These are phyloP conservation scores for Drosophila hydei DNA, from an alignment of 1,140 invertebrate species.

Conservation along the genomic window DNA sequence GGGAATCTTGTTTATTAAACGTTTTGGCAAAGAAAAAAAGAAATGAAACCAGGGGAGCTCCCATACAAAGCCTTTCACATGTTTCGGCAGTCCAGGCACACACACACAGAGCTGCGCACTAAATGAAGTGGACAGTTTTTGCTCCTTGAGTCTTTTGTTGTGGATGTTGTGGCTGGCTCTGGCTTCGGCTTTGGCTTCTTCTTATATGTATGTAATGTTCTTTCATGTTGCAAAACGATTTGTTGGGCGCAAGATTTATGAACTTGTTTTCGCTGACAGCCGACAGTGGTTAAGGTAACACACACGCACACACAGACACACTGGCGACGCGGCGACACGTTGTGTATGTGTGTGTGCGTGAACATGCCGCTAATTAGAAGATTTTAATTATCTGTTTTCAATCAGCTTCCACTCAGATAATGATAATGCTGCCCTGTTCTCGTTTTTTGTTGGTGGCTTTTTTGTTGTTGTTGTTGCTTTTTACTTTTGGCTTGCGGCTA, in stretches of 20 bases:
- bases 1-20: slow-evolving; percentile 77
- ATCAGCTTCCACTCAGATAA: slow-evolving; percentile 79
- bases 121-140: slow-evolving; percentile 48
- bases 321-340: background rate
- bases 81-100: slow-evolving; percentile 26
- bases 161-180: slow-evolving; percentile 27
- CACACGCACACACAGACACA: slow-evolving; percentile 47
- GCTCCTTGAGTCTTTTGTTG: slow-evolving; percentile 44
- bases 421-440: slow-evolving; percentile 68
- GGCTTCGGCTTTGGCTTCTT: slow-evolving; percentile 40
- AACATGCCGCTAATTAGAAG: slow-evolving; percentile 81
- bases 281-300: slow-evolving; percentile 81
- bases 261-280: slow-evolving; percentile 81
- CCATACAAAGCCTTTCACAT: slow-evolving; percentile 20
- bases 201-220: slow-evolving; percentile 71
- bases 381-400: slow-evolving; percentile 82
- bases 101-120: slow-evolving; percentile 12
- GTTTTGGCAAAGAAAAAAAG: slow-evolving; percentile 53
- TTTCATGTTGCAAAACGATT: slow-evolving; percentile 82
- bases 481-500: slow-evolving; percentile 15
- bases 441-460: slow-evolving; percentile 18
- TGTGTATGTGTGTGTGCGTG: slow-evolving; percentile 69
- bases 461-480: slow-evolving; percentile 5
- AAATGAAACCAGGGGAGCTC: background rate
- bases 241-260: slow-evolving; percentile 83